Conservation (phyloP, 2,888 invertebrate species). For the Eilema sororculum region DNA sequence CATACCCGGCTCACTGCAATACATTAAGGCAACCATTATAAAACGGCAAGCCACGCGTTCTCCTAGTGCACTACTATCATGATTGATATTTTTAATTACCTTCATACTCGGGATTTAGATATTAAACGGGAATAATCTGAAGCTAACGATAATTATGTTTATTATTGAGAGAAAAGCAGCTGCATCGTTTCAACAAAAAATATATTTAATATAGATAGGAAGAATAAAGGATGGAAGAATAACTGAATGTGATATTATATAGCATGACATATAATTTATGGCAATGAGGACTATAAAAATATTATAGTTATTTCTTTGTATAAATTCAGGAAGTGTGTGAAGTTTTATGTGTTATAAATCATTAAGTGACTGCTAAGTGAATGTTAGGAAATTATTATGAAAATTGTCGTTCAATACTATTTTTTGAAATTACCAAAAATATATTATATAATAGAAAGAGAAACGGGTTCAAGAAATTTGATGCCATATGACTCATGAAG, state of each 20-base stretch:
- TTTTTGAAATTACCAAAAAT: not conserved
- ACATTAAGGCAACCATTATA: not conserved
- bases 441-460: too few relatives aligned
- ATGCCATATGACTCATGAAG: too few relatives aligned
- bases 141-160: too few relatives aligned
- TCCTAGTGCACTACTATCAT: too few relatives aligned
- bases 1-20: constrained; percentile 9
- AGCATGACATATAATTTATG: not conserved
- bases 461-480: too few relatives aligned
- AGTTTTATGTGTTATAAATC: not conserved
- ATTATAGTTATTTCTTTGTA: not conserved
- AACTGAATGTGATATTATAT: not conserved
- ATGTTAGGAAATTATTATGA: not conserved
- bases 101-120: too few relatives aligned
- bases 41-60: too few relatives aligned
- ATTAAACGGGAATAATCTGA: too few relatives aligned
- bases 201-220: too few relatives aligned
- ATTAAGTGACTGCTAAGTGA: not conserved
- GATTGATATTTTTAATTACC: too few relatives aligned
- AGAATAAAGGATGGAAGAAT: not conserved
- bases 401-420: not conserved
- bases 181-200: too few relatives aligned
- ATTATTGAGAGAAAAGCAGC: too few relatives aligned
- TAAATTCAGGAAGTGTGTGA: not conserved
- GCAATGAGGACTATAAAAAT: not conserved